A percentile compares a stretch with the other conserved stretches of the same genome.
phyloP scores from a whole-genome alignment of 2,797 vertebrate species.

The Cheirogaleus major region DNA sequence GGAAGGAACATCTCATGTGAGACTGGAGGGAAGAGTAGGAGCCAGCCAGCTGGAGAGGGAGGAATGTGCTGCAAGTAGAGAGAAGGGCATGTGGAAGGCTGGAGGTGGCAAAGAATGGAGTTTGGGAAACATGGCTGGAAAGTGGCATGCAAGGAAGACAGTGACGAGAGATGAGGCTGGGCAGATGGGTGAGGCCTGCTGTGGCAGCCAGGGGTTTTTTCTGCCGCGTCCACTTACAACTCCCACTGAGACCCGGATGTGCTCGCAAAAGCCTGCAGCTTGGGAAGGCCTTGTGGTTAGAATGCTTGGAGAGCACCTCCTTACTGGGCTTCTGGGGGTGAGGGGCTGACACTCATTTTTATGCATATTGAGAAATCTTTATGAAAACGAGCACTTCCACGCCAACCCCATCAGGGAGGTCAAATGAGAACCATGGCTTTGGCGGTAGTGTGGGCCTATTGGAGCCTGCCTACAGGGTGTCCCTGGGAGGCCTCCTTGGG shows the following conservation, averaged over 20 bases:
- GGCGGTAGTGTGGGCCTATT: not conserved
- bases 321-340: not conserved
- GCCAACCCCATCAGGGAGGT: not conserved
- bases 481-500: not conserved
- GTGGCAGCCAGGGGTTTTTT: too few relatives aligned
- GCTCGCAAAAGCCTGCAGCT: not conserved
- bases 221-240: rapidly evolving
- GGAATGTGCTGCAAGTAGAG: not conserved
- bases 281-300: not conserved
- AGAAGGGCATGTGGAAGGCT: not conserved
- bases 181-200: rapidly evolving
- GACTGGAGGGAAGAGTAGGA: not conserved
- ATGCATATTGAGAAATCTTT: not conserved
- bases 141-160: rapidly evolving
- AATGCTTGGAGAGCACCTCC: not conserved
- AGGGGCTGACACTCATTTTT: not conserved
- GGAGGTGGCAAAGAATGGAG: not conserved
- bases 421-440: not conserved
- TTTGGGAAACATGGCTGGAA: not conserved
- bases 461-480: not conserved
- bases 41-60: not conserved
- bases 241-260: not conserved
- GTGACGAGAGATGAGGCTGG: not conserved
- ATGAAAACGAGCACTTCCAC: rapidly evolving
- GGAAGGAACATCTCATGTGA: not conserved